These are phyloP conservation scores for Calameuta pallipes DNA, from an alignment of 2,888 invertebrate species.

Conservation along the genomic window DNA sequence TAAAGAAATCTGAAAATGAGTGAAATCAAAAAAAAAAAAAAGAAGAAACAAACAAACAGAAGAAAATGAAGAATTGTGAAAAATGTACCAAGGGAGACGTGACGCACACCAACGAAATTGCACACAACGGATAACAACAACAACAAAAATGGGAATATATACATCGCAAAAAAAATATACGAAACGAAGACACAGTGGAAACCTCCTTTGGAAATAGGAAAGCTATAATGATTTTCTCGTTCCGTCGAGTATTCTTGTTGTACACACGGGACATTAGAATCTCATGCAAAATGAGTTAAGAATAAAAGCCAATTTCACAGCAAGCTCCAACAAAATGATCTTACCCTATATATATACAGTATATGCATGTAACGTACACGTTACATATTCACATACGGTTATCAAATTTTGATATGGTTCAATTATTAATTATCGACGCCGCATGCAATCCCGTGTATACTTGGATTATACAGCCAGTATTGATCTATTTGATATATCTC, in stretches of 20 bases:
- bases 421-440: background rate
- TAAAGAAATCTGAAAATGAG: slow-evolving; percentile 31
- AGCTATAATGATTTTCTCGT: slow-evolving; percentile 9
- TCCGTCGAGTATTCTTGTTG: background rate
- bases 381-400: background rate
- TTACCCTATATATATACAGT: slow-evolving; percentile 6
- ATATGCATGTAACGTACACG: background rate
- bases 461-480: background rate
- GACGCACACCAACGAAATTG: slow-evolving; percentile 5
- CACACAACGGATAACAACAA: background rate
- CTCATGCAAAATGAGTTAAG: slow-evolving; percentile 18
- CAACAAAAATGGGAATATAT: slow-evolving; percentile 28
- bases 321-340: background rate
- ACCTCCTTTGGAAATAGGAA: slow-evolving; percentile 6
- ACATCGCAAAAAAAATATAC: slow-evolving; percentile 54
- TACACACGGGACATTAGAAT: slow-evolving; percentile 7
- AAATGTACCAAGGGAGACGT: background rate
- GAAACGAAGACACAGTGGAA: slow-evolving; percentile 52
- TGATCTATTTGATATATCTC: background rate
- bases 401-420: background rate
- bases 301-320: slow-evolving; percentile 14
- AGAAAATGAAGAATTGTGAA: slow-evolving; percentile 20
- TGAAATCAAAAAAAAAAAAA: slow-evolving; percentile 14
- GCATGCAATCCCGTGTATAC: background rate
- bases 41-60: background rate